Conservation (phyloP, 2,888 invertebrate species). For the Diploptera punctata region DNA sequence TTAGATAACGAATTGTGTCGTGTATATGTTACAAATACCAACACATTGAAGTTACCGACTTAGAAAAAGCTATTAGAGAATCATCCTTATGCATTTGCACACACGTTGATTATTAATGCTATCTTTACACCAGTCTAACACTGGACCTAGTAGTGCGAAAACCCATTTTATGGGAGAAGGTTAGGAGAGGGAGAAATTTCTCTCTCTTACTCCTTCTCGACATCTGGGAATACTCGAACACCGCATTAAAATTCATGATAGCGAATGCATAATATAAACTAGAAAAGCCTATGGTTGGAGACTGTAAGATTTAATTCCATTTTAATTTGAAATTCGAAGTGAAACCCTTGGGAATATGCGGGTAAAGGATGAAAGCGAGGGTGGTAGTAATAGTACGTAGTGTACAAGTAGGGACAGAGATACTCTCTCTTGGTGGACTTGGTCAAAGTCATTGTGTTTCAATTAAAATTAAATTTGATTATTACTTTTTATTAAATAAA, state of each 20-base stretch:
- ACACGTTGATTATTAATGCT: background rate
- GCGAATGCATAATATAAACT: slow-evolving; percentile 37
- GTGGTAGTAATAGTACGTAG: background rate
- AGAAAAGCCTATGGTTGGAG: slow-evolving; percentile 31
- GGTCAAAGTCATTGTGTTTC: background rate
- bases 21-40: too few relatives aligned
- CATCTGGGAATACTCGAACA: slow-evolving; percentile 35
- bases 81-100: background rate
- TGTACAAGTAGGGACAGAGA: background rate
- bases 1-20: too few relatives aligned
- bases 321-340: slow-evolving; percentile 37
- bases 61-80: background rate
- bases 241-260: slow-evolving; percentile 42
- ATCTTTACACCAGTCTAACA: background rate
- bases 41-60: background rate
- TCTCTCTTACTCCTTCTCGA: too few relatives aligned
- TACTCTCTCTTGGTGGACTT: background rate
- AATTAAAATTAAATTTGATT: background rate
- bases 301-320: slow-evolving; percentile 39
- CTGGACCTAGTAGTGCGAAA: background rate
- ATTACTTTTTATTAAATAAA: background rate
- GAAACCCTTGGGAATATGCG: slow-evolving; percentile 32
- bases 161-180: slow-evolving; percentile 1
- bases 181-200: slow-evolving; percentile 4
- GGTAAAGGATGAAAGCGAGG: background rate